Conservation (phyloP, 2,888 invertebrate species). For the Rhaphigaster nebulosa region DNA sequence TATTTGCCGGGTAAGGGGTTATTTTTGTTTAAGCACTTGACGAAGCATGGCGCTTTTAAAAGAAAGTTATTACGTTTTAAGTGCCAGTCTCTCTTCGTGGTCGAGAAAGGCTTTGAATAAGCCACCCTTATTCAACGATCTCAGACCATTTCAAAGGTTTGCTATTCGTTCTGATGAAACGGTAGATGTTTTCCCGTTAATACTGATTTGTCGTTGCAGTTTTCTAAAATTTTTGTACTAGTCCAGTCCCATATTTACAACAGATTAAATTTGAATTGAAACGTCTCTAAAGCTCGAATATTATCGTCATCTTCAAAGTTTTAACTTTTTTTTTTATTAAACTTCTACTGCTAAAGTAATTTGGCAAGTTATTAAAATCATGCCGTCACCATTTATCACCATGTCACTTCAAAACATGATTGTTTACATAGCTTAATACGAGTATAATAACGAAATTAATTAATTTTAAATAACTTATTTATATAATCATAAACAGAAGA, state of each 20-base stretch:
- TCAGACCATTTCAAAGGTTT: background rate
- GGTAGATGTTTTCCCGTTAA: background rate
- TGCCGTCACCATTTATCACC: background rate
- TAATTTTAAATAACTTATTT: too few species aligned
- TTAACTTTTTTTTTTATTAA: too few species aligned
- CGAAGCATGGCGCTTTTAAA: background rate
- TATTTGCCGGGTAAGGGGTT: background rate
- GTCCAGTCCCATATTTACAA: background rate
- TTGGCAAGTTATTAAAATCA: too few species aligned
- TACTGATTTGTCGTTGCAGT: background rate
- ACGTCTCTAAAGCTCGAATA: background rate
- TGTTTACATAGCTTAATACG: background rate
- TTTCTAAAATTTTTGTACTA: background rate
- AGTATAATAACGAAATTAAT: background rate
- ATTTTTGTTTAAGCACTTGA: background rate
- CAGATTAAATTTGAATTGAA: background rate
- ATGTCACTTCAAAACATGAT: background rate
- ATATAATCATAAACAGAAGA: too few species aligned
- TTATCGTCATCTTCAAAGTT: background rate
- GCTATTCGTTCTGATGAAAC: background rate
- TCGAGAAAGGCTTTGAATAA: background rate
- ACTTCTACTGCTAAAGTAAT: background rate
- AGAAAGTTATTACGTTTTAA: slow-evolving; percentile 14
- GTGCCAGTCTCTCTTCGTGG: background rate
- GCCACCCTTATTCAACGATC: background rate